Conservation (phyloP, 2,888 invertebrate genomes). For the Pheosia gnoma region DNA sequence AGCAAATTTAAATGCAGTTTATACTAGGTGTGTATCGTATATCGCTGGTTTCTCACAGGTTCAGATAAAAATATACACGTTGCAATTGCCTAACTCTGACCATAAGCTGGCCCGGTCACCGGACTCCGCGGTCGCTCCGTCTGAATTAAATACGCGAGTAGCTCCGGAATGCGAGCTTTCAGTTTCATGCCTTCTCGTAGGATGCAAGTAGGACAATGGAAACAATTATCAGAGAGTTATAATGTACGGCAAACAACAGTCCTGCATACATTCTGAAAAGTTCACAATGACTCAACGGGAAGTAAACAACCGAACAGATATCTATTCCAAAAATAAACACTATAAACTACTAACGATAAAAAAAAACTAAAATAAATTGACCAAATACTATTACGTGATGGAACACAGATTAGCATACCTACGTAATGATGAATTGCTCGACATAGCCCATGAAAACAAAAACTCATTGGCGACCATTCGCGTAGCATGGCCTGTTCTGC, state of each 20-base stretch:
- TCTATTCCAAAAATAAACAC: background rate
- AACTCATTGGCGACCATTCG: too few relatives aligned
- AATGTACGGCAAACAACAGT: conserved; percentile 1
- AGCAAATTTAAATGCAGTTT: too few relatives aligned
- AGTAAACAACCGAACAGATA: background rate
- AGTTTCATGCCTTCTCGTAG: background rate
- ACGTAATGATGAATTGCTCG: too few relatives aligned
- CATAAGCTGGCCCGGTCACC: background rate
- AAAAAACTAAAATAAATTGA: too few relatives aligned
- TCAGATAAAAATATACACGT: background rate
- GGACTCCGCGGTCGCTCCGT: background rate
- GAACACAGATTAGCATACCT: too few relatives aligned
- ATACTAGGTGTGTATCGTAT: background rate
- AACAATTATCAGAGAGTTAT: background rate
- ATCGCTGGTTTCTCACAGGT: background rate
- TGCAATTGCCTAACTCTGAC: background rate
- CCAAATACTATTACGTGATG: too few relatives aligned
- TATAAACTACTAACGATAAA: background rate
- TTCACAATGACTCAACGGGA: background rate
- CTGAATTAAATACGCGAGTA: background rate
- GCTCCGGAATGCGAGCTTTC: background rate
- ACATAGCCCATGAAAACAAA: too few relatives aligned
- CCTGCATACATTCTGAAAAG: background rate
- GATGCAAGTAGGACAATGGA: background rate
- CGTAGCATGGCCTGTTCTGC: background rate